Percentiles rank a stretch among this genome's conserved stretches.
These are phyloP conservation scores for Yoshiicerus persimilis DNA, from an alignment of 1,140 invertebrate genomes.

Conservation along the genomic window DNA sequence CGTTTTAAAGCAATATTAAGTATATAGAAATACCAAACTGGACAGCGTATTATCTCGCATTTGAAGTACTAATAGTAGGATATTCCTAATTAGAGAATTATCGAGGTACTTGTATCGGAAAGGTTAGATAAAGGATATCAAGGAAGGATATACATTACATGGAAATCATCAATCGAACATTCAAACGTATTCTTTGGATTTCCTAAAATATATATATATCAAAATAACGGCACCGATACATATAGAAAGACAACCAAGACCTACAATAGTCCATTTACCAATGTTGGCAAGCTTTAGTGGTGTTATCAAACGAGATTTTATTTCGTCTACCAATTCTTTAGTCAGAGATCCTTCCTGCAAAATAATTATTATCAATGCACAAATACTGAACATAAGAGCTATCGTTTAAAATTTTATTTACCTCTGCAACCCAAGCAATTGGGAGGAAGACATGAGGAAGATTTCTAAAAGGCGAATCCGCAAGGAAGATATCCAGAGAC, in stretches of 20 bases:
- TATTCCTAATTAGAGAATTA: no score
- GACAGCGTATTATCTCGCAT: no score
- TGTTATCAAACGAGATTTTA: conserved; percentile 11
- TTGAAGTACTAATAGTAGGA: no score
- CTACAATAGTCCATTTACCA: not conserved
- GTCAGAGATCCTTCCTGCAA: not conserved
- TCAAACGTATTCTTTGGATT: not conserved
- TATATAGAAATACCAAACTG: no score
- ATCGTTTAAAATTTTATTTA: no score
- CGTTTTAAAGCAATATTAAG: no score
- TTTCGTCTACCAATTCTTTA: conserved; percentile 4
- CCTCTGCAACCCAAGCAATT: conserved; percentile 61
- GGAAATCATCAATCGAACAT: not conserved
- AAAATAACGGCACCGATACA: not conserved
- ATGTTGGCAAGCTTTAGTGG: conserved; percentile 25
- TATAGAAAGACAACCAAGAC: not conserved
- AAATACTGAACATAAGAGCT: not conserved
- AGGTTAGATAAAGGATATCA: no score
- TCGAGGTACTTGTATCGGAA: no score
- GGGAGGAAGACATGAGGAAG: conserved; percentile 58
- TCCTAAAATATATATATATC: not conserved
- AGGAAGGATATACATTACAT: not conserved
- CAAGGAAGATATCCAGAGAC: conserved; percentile 51
- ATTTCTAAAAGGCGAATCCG: conserved; percentile 51
- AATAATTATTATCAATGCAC: not conserved